phyloP scores from a whole-genome alignment of 35 echinoderm and acorn worm genomes.

The Lytechinus variegatus region DNA sequence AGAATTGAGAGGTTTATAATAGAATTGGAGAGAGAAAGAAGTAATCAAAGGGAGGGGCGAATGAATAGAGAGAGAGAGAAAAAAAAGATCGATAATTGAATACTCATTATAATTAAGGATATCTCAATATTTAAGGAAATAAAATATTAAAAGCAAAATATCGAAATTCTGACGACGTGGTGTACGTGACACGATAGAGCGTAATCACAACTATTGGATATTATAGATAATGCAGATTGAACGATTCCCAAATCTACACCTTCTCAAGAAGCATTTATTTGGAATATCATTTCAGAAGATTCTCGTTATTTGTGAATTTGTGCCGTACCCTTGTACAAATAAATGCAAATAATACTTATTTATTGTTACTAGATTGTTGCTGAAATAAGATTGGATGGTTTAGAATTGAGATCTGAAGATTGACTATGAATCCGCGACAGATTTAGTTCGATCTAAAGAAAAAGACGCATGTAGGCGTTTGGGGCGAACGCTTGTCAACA shows the following conservation, averaged over 20 bases:
- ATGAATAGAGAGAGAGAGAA: not conserved
- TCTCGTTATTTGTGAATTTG: not conserved
- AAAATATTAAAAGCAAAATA: not conserved
- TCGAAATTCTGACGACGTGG: not conserved
- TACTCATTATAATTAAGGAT: not conserved
- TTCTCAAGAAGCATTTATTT: not conserved
- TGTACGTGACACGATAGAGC: not conserved
- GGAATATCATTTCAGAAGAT: not conserved
- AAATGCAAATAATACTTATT: not conserved
- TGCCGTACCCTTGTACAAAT: not conserved
- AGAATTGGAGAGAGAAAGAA: not conserved
- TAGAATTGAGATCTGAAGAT: not conserved
- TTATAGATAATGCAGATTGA: not conserved
- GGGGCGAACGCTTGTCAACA: not conserved
- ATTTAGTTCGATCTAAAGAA: not conserved
- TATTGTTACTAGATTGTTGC: conserved; percentile 4
- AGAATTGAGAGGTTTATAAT: not conserved
- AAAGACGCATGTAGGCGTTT: not conserved
- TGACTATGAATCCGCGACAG: not conserved
- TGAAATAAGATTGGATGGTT: not conserved
- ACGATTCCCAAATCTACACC: not conserved
- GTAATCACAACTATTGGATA: not conserved
- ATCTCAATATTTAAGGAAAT: not conserved
- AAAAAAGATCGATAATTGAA: not conserved
- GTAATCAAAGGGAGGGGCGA: not conserved